Conservation (phyloP, 1,140 invertebrate species). For the Chironomus striatipennis region DNA sequence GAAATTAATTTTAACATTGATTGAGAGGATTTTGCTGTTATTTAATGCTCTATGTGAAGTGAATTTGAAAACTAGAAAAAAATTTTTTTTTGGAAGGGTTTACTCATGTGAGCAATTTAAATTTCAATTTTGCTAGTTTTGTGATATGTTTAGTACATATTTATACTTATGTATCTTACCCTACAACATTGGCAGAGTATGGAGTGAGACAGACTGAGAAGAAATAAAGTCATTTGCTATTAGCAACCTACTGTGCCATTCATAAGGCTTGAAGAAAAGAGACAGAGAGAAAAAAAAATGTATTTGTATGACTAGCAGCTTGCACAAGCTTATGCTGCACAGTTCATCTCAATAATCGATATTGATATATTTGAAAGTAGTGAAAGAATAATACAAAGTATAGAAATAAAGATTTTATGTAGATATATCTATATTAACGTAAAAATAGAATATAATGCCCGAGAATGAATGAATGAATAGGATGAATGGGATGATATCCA, state of each 20-base stretch:
- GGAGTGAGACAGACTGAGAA: background rate
- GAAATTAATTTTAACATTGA: slow-evolving; percentile 6
- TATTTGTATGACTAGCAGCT: background rate
- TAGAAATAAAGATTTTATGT: background rate
- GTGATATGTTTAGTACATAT: no score
- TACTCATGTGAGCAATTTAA: slow-evolving; percentile 6
- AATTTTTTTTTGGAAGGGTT: background rate
- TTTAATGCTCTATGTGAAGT: background rate
- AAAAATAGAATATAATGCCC: no score
- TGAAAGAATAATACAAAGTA: background rate
- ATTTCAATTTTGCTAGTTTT: background rate
- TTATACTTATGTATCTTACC: no score
- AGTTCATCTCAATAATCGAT: slow-evolving; percentile 13
- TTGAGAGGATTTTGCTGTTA: background rate
- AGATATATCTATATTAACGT: slow-evolving; percentile 8
- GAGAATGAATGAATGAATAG: background rate
- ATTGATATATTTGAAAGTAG: no score
- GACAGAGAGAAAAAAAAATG: no score
- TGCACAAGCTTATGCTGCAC: slow-evolving; percentile 11
- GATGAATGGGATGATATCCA: background rate
- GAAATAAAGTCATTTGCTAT: slow-evolving; percentile 2
- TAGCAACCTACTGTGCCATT: background rate
- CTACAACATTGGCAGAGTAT: no score
- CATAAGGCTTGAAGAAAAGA: background rate
- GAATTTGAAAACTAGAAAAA: background rate